Evolutionary conservation across 2,797 vertebrate genomes (phyloP).

Genomic region (Caiman crocodilus): DNA sequence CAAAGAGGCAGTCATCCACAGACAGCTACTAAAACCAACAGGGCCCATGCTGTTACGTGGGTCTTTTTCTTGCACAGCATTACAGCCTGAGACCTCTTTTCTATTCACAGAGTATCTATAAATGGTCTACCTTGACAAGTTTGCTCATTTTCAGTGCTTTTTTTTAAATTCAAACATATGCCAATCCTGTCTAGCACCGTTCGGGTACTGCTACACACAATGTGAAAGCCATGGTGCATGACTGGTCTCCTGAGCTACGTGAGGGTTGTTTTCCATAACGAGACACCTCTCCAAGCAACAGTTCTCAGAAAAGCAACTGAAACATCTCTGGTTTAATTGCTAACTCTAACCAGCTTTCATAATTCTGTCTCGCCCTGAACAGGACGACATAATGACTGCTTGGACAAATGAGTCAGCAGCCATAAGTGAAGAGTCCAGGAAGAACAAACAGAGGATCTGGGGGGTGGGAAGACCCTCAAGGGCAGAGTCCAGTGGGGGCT

Average conservation of each 20-base stretch:
- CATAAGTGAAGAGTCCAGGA: not conserved
- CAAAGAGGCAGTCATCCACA: not conserved
- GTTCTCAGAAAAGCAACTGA: not conserved
- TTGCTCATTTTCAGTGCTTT: not conserved
- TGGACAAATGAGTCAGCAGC: not conserved
- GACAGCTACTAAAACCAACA: no score
- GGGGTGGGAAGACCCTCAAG: no score
- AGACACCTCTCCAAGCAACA: not conserved
- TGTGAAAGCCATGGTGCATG: not conserved
- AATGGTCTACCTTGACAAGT: not conserved
- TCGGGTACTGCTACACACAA: not conserved
- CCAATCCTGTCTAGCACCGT: not conserved
- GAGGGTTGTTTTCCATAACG: not conserved
- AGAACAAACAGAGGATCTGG: not conserved
- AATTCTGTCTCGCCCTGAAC: not conserved
- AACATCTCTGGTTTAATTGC: not conserved
- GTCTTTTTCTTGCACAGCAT: not conserved
- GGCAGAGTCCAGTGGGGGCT: no score
- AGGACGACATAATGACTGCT: no score
- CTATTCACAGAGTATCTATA: not conserved
- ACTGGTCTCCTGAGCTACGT: not conserved
- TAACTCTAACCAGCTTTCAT: not conserved
- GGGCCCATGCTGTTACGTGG: not conserved
- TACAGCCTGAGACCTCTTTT: not conserved
- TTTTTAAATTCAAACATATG: not conserved